Conservation (phyloP, 2,113 vertebrate species). For the Nanorana parkeri region DNA sequence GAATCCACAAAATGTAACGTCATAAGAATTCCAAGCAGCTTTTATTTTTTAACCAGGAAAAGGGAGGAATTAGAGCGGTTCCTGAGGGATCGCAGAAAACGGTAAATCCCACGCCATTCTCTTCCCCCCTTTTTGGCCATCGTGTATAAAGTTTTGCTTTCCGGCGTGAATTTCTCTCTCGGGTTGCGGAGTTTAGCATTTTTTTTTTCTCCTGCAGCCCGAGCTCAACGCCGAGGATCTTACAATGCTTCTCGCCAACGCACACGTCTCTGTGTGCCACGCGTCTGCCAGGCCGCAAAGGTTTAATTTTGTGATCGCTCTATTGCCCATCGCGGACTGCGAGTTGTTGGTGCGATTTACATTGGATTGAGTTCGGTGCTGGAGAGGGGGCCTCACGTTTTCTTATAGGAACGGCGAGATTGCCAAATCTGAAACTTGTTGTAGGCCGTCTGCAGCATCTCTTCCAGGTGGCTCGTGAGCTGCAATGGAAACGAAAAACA, state of each 20-base stretch:
- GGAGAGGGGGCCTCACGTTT: constrained; percentile 81
- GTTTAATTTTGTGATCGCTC: neutral
- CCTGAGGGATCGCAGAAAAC: constrained; percentile 84
- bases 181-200: constrained; percentile 58
- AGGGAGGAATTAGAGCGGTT: constrained; percentile 73
- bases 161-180: constrained; percentile 58
- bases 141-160: constrained; percentile 74
- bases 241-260: constrained; percentile 64
- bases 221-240: constrained; percentile 64
- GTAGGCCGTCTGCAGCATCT: constrained; percentile 95
- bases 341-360: constrained; percentile 59
- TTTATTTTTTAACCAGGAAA: neutral
- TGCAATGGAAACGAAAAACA: constrained; percentile 64
- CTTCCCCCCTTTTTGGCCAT: constrained; percentile 65
- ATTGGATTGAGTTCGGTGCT: neutral
- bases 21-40: constrained; percentile 60
- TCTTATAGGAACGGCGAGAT: constrained; percentile 92
- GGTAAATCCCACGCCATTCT: constrained; percentile 68
- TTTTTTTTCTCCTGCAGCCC: constrained; percentile 16
- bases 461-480: constrained; percentile 93
- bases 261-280: constrained; percentile 63
- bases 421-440: constrained; percentile 96
- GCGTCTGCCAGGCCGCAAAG: constrained; percentile 61
- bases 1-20: neutral
- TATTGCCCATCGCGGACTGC: constrained; percentile 64